Evolutionary conservation across 2,888 invertebrate species (phyloP).

Genomic region (Eudiplozoon nipponicum): DNA sequence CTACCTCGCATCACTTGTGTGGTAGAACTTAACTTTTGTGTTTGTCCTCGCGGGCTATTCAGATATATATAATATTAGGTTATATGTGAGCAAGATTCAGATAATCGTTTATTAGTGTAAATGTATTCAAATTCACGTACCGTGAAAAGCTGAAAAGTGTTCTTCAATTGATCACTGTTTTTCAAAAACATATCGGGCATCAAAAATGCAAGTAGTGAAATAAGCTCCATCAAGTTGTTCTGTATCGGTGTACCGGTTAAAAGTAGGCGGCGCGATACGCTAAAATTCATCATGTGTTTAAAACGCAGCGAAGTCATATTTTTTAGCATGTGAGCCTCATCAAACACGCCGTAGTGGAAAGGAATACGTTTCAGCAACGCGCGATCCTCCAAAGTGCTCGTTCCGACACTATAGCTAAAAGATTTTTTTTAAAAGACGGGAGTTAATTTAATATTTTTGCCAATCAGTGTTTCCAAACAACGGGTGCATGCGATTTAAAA

Average conservation of each 20-base stretch:
- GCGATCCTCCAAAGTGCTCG: slow-evolving; percentile 53
- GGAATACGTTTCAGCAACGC: slow-evolving; percentile 50
- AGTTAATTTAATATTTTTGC: too few species aligned
- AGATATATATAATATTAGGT: too few species aligned
- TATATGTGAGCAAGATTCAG: too few species aligned
- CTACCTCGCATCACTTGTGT: too few species aligned
- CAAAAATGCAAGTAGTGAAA: slow-evolving; percentile 69
- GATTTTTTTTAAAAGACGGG: too few species aligned
- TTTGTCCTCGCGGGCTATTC: too few species aligned
- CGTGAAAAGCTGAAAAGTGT: slow-evolving; percentile 38
- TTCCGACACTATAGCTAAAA: slow-evolving; percentile 39
- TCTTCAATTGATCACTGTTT: slow-evolving; percentile 52
- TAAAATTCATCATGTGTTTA: slow-evolving; percentile 51
- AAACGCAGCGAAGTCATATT: slow-evolving; percentile 74
- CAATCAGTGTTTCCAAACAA: too few species aligned
- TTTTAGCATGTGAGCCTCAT: slow-evolving; percentile 87
- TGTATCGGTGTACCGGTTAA: slow-evolving; percentile 78
- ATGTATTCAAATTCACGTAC: slow-evolving; percentile 20
- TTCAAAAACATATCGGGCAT: slow-evolving; percentile 81
- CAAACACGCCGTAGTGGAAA: slow-evolving; percentile 66
- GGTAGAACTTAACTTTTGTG: too few species aligned
- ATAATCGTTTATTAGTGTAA: slow-evolving; percentile 9
- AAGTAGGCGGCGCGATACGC: slow-evolving; percentile 47
- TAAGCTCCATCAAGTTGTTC: slow-evolving; percentile 67
- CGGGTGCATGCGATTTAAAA: too few species aligned